These are phyloP conservation scores for Dissostichus mawsoni DNA, from an alignment of 2,113 vertebrate genomes.

Conservation along the genomic window DNA sequence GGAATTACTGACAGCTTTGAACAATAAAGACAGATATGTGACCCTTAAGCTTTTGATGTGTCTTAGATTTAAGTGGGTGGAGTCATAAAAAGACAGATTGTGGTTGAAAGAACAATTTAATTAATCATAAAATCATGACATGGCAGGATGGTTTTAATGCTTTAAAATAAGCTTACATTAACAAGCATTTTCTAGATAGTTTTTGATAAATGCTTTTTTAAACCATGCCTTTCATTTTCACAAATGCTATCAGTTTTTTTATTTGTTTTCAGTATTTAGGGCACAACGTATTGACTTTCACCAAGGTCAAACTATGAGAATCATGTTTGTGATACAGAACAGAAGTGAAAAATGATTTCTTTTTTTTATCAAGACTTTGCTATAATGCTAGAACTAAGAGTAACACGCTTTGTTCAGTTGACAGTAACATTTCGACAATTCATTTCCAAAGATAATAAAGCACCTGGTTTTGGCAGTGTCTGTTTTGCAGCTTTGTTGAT, in stretches of 20 bases:
- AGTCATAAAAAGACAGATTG: slow-evolving; percentile 10
- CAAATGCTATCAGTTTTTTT: background rate
- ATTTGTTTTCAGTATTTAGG: background rate
- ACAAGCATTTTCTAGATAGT: background rate
- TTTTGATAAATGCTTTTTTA: background rate
- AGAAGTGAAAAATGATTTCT: background rate
- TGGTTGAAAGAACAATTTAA: slow-evolving; percentile 1
- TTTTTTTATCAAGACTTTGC: background rate
- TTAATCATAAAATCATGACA: slow-evolving; percentile 3
- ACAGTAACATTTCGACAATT: slow-evolving; percentile 16
- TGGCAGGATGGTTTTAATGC: background rate
- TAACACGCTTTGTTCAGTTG: background rate
- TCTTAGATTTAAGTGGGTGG: background rate
- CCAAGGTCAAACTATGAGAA: background rate
- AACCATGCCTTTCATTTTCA: background rate
- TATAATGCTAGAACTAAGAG: background rate
- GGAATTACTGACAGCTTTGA: slow-evolving; percentile 23
- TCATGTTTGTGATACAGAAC: too few relatives aligned
- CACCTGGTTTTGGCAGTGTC: slow-evolving; percentile 8
- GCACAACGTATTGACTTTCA: background rate
- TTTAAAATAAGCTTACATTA: background rate
- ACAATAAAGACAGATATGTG: background rate
- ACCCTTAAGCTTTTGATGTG: slow-evolving; percentile 11
- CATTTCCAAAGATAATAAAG: slow-evolving; percentile 20
- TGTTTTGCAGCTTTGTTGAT: slow-evolving; percentile 27